Evolutionary conservation across 2,888 invertebrate genomes (phyloP), one percentile per base, ranked within the genome.

Genomic region (Pasiphila rectangulata): DNA sequence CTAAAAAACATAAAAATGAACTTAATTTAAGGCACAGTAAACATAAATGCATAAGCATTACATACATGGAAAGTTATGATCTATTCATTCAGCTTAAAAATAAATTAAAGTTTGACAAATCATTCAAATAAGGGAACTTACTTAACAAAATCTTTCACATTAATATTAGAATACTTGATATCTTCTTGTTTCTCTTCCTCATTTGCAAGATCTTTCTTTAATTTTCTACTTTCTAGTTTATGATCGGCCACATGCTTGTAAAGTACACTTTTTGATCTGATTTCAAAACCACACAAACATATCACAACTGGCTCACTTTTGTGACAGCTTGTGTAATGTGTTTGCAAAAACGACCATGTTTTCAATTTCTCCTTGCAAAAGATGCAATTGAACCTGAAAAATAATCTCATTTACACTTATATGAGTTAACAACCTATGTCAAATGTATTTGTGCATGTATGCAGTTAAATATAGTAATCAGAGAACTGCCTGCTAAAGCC

Each of bases 161-260:
- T 81, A 19, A 81, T 64, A 46, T 62, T 76, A 25, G 71, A 60
- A 69, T 79, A 79, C 46, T 75, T 72, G 4, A 57, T 53, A 34
- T 76, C 70, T 23, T 69, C 68, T 27, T 66, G 66, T 27, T 69
- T 59, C 5, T 66, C 63, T 16, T 75, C 66, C 12, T 65, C 64
- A 5, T 51, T 59, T 35, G 48, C 49, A 23, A 13, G 38, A 13
- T 32, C 36, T 44, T 63, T 69, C 35, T 67, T 76, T 44, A 74
- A 54, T 64, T 76, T 79, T 38, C 63, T 72, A 56, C 74, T 75
- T 59, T 79, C 78, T 45, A 69, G 46, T 59, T 79, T 81, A 55
- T 88, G 87, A 39, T 81, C 77, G 1, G 81, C 72, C 7, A 84
- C 75, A 65, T 88, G 87, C 59, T 83, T 83, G 59, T 87, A 86